Evolutionary conservation across 2,113 vertebrate species (phyloP).

Genomic region (human): GRCh38 chr19:28425501-28426000

Average conservation of each 20-base stretch:
- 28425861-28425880: neutral
- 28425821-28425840: neutral
- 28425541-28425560: conserved; percentile 18
- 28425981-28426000: neutral
- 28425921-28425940: neutral
- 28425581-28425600: neutral
- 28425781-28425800: neutral
- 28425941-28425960: neutral
- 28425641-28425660: neutral
- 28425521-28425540: conserved; percentile 22
- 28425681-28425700: neutral
- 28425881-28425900: neutral
- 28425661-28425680: neutral
- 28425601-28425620: neutral
- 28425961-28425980: neutral
- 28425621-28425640: neutral
- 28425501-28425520: conserved; percentile 53
- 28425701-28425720: neutral
- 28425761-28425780: neutral
- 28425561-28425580: neutral
- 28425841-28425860: neutral
- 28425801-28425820: neutral
- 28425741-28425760: neutral
- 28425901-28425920: neutral
- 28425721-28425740: neutral